These are phyloP conservation scores for Eurypyga helias DNA, from an alignment of 2,113 vertebrate species.

Conservation along the genomic window DNA sequence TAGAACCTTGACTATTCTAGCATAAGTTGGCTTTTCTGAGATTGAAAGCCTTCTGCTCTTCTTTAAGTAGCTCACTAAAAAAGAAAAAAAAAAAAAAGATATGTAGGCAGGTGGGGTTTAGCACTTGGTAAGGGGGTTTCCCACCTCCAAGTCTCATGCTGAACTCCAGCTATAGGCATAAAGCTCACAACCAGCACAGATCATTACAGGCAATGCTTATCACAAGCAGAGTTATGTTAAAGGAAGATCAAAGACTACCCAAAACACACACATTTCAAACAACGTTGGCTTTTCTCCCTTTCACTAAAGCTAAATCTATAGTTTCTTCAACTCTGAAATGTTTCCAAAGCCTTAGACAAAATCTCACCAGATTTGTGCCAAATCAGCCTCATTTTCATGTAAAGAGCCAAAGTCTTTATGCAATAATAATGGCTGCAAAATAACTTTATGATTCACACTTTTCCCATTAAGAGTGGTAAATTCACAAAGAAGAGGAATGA, in stretches of 20 bases:
- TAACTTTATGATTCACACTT: neutral
- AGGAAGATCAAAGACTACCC: neutral
- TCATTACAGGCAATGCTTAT: too few species aligned
- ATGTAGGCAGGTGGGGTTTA: neutral
- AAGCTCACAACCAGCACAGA: neutral
- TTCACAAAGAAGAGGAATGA: neutral
- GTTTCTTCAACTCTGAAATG: neutral
- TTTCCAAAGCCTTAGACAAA: neutral
- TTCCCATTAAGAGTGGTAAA: neutral
- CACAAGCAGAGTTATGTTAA: neutral
- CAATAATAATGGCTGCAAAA: neutral
- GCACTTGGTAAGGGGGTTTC: neutral
- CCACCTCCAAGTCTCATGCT: rapidly evolving
- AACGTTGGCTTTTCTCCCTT: neutral
- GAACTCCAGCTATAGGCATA: neutral
- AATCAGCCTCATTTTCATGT: neutral
- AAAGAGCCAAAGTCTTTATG: neutral
- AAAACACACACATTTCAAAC: neutral
- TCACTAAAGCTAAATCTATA: neutral
- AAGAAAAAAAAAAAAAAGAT: too few species aligned
- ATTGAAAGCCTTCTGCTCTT: neutral
- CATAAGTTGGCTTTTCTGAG: neutral
- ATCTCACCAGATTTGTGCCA: neutral
- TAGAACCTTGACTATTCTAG: neutral
- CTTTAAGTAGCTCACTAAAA: neutral